Evolutionary conservation across 1,140 invertebrate genomes (phyloP), one percentile per base, ranked within the genome.

Genomic region (Charaxes varanes): DNA sequence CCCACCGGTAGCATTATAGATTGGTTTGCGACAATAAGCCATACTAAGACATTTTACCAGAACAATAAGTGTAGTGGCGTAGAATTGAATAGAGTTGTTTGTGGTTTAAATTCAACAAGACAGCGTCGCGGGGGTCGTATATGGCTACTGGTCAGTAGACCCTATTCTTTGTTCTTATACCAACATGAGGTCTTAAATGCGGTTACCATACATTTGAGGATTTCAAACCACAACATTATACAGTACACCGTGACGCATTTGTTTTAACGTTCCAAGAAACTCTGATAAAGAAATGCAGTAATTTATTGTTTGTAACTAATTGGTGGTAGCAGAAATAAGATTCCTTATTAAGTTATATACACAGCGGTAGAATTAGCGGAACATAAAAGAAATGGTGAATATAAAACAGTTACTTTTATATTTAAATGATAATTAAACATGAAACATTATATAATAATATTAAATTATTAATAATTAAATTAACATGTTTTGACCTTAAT

Each of bases 1-100:
- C 70, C 76, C 65, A 80, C 63, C 64, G 66, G 63, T 68, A 73
- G 66, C 68, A 77, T 80, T 58, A 80, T 73, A 73, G 66, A 72
- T 66, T 64, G 72, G 72, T 76, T 62, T 50, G 38, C 44, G 58
- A 77, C 68, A 77, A 79, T 67, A 47, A 41, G 46, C 44, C 43
- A 22, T 42, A 61, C 50, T 55, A 61, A 62, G 53, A 52, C 41
- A 34, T 64, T 65, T 53, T 31, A 47, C 15, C 13, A 46, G 40
- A 70, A 70, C 68, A 74, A 71, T 56, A 41, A 41, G 31, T 49
- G 31, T 31, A 21, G 34, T 40, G 17, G 44, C 43, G 42, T 31
- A 15, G 12, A 15, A 24, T 31, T 64, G 48, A 64, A 71, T 65
- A 62, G 58, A 53, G 51, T 58, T 78, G 66, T 80, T 73, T 80